phyloP scores from a whole-genome alignment of 2,113 vertebrate species.

The Colinus virginianus region DNA sequence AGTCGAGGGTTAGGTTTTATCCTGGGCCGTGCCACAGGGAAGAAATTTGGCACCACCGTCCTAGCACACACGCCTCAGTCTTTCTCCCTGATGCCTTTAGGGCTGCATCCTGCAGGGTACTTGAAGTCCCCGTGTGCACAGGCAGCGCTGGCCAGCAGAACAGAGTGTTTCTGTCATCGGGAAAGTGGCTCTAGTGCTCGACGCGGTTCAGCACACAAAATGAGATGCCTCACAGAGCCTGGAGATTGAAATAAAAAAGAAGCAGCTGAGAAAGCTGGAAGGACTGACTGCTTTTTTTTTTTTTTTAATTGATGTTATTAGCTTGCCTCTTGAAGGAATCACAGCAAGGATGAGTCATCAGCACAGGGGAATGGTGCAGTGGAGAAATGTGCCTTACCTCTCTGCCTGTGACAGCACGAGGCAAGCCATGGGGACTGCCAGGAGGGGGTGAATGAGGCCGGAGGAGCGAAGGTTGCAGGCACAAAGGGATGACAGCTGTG shows the following conservation, averaged over 20 bases:
- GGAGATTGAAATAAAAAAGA: background rate
- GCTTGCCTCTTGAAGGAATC: conserved; percentile 15
- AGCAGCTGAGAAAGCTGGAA: background rate
- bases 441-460: rapidly evolving
- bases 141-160: background rate
- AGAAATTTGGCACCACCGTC: background rate
- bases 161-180: background rate
- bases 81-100: background rate
- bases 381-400: background rate
- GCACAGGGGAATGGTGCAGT: background rate
- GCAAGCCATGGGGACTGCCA: background rate
- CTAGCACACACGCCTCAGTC: background rate
- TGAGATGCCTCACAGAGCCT: background rate
- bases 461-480: background rate
- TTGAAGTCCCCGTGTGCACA: background rate
- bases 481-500: background rate
- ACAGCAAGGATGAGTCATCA: background rate
- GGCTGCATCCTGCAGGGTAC: background rate
- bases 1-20: rapidly evolving
- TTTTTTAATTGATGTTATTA: background rate
- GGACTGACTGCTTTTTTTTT: background rate
- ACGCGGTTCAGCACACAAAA: background rate
- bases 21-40: background rate
- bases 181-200: background rate
- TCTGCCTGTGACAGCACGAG: background rate